These are phyloP conservation scores for Sceloporus tristichus DNA, from an alignment of 2,113 vertebrate species.

Conservation along the genomic window DNA sequence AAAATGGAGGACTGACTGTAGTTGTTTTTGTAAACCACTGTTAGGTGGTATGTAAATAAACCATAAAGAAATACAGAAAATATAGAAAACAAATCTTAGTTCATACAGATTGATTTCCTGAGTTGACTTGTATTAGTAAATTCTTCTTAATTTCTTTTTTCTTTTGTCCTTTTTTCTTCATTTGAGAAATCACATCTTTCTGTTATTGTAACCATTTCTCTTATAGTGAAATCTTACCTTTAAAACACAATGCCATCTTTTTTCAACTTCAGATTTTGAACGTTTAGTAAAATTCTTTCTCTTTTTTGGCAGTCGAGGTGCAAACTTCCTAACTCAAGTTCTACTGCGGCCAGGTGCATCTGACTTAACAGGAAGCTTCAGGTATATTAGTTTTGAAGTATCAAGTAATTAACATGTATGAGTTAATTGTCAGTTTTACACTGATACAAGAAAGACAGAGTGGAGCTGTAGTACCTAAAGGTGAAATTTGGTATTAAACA, in stretches of 20 bases:
- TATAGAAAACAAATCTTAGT: background rate
- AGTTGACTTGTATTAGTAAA: background rate
- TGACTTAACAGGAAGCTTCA: constrained; percentile 97
- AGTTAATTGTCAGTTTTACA: background rate
- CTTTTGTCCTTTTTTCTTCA: background rate
- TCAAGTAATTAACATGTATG: background rate
- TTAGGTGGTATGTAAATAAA: background rate
- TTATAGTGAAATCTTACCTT: background rate
- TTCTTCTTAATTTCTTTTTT: background rate
- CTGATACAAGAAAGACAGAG: background rate
- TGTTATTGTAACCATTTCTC: background rate
- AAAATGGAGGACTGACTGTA: too few relatives aligned
- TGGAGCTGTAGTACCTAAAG: background rate
- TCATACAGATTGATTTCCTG: background rate
- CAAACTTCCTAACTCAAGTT: constrained; percentile 94
- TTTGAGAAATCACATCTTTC: background rate
- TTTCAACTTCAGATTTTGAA: constrained; percentile 11
- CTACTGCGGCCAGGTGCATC: constrained; percentile 94
- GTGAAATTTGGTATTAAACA: background rate
- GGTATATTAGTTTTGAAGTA: constrained; percentile 75
- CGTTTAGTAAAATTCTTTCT: background rate
- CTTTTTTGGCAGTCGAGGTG: constrained; percentile 88
- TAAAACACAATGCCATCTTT: background rate
- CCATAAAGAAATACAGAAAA: background rate
- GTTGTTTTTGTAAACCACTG: background rate